A percentile compares a stretch with the other conserved stretches of the same genome.
phyloP scores from a whole-genome alignment of 2,797 vertebrate genomes.

The Phalanger gymnotis region DNA sequence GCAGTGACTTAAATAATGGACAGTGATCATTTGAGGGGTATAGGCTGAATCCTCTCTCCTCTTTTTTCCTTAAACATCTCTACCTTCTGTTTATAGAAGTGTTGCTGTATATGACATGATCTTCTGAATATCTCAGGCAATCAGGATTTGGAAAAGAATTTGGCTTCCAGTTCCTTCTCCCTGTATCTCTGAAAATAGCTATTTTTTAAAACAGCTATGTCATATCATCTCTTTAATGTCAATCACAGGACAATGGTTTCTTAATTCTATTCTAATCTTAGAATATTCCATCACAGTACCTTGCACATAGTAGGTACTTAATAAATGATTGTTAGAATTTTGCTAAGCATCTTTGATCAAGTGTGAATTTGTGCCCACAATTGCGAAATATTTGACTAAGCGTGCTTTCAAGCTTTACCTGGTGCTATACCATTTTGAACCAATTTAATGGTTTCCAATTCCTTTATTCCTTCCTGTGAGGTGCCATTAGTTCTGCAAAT shows the following conservation, averaged over 20 bases:
- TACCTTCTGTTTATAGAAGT: neutral
- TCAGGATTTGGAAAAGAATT: slow-evolving; percentile 8
- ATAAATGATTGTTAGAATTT: neutral
- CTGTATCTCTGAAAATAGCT: neutral
- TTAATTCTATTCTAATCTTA: slow-evolving; percentile 46
- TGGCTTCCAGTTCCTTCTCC: slow-evolving; percentile 18
- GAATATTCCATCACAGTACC: slow-evolving; percentile 16
- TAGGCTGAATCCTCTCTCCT: neutral
- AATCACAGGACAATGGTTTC: neutral
- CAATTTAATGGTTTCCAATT: slow-evolving; percentile 35
- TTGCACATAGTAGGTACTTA: neutral
- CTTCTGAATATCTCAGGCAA: slow-evolving; percentile 2
- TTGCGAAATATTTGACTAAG: slow-evolving; percentile 33
- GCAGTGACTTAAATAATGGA: neutral
- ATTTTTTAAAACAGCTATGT: neutral
- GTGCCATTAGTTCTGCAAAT: slow-evolving; percentile 39
- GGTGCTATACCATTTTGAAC: slow-evolving; percentile 18
- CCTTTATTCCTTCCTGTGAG: slow-evolving; percentile 27
- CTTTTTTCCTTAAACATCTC: neutral
- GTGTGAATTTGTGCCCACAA: neutral
- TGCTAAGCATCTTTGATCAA: slow-evolving; percentile 1
- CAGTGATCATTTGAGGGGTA: neutral
- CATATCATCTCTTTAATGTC: neutral
- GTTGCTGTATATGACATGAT: neutral
- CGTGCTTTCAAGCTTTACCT: neutral